phyloP scores from a whole-genome alignment of 2,797 vertebrate species.

The Spinibarbus caldwelli region DNA sequence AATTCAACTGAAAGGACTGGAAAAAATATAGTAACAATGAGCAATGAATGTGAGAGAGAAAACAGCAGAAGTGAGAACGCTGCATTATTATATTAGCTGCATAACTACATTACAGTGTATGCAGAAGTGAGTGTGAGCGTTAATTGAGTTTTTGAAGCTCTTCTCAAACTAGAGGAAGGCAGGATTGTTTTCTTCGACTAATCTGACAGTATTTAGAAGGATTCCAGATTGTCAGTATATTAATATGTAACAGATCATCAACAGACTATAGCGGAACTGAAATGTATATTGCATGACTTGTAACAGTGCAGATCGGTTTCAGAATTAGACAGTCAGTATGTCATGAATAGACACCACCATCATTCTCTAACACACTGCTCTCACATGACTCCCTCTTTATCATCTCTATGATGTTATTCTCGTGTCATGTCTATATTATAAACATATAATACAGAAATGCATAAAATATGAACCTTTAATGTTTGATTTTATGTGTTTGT shows the following conservation, averaged over 20 bases:
- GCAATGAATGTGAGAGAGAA: not conserved
- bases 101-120: not conserved
- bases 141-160: not conserved
- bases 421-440: not conserved
- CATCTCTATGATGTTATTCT: not conserved
- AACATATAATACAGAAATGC: not conserved
- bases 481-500: not conserved
- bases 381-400: not conserved
- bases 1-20: not conserved
- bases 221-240: not conserved
- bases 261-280: not conserved
- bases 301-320: not conserved
- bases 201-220: too few relatives aligned
- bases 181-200: too few relatives aligned
- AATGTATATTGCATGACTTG: not conserved
- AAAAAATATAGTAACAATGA: not conserved
- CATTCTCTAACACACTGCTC: not conserved
- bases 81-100: not conserved
- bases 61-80: not conserved
- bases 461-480: not conserved
- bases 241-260: not conserved
- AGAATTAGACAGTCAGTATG: not conserved
- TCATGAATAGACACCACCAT: not conserved
- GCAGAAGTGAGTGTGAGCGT: slow-evolving; percentile 1
- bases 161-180: too few relatives aligned